Conservation (phyloP, 1,140 invertebrate species). For the Aphaenogaster floridana region DNA sequence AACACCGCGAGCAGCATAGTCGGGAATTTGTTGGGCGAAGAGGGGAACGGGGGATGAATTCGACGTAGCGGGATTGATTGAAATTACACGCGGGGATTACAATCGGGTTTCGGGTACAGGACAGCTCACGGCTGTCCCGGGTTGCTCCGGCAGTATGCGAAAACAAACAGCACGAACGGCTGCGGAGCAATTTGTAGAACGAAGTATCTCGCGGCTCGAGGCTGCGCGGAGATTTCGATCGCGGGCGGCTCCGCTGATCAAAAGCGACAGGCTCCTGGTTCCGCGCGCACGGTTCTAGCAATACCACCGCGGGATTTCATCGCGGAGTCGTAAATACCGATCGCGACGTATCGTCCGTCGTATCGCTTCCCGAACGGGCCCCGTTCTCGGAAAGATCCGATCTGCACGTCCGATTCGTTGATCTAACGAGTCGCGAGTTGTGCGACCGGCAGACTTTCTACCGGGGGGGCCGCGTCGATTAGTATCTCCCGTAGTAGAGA, state of each 20-base stretch:
- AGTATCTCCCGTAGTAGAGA: not conserved
- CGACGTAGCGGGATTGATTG: constrained; percentile 47
- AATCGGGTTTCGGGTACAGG: constrained; percentile 36
- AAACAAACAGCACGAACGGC: constrained; percentile 46
- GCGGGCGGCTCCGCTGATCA: constrained; percentile 47
- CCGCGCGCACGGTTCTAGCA: constrained; percentile 36
- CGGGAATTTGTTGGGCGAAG: constrained; percentile 34
- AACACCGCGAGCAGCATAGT: constrained; percentile 38
- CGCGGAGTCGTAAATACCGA: constrained; percentile 48
- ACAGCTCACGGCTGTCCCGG: constrained; percentile 20
- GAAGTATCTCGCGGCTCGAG: constrained; percentile 48
- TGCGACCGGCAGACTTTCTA: constrained; percentile 46
- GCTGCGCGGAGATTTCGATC: constrained; percentile 52
- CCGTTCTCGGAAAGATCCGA: constrained; percentile 53
- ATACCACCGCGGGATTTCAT: constrained; percentile 50
- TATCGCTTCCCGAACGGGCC: constrained; percentile 30
- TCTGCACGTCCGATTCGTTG: constrained; percentile 31
- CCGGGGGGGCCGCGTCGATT: constrained; percentile 14
- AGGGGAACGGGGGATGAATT: not conserved
- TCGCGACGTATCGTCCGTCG: constrained; percentile 51
- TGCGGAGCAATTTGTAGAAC: constrained; percentile 44
- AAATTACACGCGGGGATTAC: constrained; percentile 46
- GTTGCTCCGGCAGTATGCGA: constrained; percentile 11
- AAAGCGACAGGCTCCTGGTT: constrained; percentile 57
- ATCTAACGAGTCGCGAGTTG: constrained; percentile 48